Evolutionary conservation across 2,113 vertebrate genomes (phyloP).

Genomic region (Boleophthalmus pectinirostris): DNA sequence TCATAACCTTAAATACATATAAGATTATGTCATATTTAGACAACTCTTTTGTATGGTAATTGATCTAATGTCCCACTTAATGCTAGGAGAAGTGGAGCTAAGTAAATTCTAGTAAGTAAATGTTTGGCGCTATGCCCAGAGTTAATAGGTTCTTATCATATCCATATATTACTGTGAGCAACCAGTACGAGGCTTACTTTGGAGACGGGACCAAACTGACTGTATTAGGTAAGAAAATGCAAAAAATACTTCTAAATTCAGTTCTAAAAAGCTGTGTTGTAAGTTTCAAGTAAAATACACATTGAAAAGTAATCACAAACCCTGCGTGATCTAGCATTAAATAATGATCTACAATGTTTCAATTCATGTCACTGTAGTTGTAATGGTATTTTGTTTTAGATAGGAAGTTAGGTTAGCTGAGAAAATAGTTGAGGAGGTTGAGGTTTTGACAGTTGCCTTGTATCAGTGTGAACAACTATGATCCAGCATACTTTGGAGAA

Average conservation of each 20-base stretch:
- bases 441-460: conserved; percentile 6
- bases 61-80: not conserved
- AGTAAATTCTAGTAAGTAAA: not conserved
- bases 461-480: not conserved
- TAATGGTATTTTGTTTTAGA: not conserved
- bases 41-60: not conserved
- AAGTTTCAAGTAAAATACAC: too few species aligned
- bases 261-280: too few species aligned
- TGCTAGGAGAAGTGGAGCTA: not conserved
- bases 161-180: conserved; percentile 29
- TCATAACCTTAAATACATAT: not conserved
- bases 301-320: not conserved
- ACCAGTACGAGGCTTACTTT: conserved; percentile 40
- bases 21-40: not conserved
- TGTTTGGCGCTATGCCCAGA: conserved; percentile 30
- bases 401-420: not conserved
- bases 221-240: conserved; percentile 50
- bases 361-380: too few species aligned
- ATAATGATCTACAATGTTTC: not conserved
- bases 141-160: conserved; percentile 31
- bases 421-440: not conserved
- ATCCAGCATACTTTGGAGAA: not conserved
- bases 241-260: not conserved
- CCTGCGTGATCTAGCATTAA: not conserved
- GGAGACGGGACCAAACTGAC: conserved; percentile 58